Evolutionary conservation across 37 sponge, comb jelly and placozoan species (phyloP), one percentile per base, ranked within the genome.

Genomic region (Agelas oroides): DNA sequence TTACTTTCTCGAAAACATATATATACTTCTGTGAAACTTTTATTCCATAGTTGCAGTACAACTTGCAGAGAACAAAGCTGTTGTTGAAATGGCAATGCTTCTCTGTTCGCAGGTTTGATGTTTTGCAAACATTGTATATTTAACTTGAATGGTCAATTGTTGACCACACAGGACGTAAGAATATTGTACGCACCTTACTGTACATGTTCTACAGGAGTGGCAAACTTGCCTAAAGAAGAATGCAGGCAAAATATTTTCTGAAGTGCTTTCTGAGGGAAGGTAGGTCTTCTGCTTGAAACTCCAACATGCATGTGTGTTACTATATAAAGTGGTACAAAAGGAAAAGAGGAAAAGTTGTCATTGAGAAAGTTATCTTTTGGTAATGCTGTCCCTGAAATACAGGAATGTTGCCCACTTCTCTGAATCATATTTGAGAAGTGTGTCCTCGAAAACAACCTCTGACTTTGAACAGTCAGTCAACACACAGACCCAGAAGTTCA

Each of bases 61-160:
- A 18, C 66, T 89, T 33, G 84, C 85, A 27, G 73, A 78, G 59
- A 72, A 40, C 69, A 39, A 70, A 15, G 55, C 84, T 56, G 75
- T 85, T 60, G 88, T 92, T 5, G 96, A 95, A 78, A 59, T 95
- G 23, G 85, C 91, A 34, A 95, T 95, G 96, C 84, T 89, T 52
- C 88, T 95, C 19, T 95, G 93, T 72, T 92, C 93, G 34, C 96
- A 95, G 92, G 96, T 92, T 69, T 60, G 83, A 17, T 0, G 0
- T 15, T 63, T 24, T 14, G 83, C 15, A 1, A 21, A 28, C 31
- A 25, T 27, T 18, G 30, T 70, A 16, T 72, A 60, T 19, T 13
- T 55, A 17, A 58, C n/a, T n/a, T n/a, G n/a, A n/a, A n/a, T n/a
- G n/a, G n/a, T n/a, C 60, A 72, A 1, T 6, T 18, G 0, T 12